These are phyloP conservation scores for Lophotriccus pileatus DNA, from an alignment of 2,797 vertebrate species.

Conservation along the genomic window DNA sequence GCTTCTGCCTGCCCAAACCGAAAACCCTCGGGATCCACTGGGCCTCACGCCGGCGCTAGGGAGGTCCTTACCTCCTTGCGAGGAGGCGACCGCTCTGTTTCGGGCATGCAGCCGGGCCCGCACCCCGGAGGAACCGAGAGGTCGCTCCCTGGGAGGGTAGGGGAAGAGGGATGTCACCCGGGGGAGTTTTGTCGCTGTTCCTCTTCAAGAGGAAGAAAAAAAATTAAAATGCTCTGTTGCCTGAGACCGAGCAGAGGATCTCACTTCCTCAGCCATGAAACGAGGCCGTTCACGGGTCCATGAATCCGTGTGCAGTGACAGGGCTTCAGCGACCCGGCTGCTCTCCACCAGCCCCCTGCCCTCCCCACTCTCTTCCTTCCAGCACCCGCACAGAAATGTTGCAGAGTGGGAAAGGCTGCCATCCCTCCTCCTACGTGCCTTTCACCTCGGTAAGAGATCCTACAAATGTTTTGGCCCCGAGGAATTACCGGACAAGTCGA, in stretches of 20 bases:
- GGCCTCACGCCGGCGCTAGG: background rate
- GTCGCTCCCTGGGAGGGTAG: background rate
- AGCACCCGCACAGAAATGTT: background rate
- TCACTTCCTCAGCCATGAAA: background rate
- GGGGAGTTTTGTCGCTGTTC: background rate
- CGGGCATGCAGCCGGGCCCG: background rate
- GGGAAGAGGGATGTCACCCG: background rate
- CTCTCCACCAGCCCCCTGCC: fast-evolving
- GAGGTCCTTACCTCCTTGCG: background rate
- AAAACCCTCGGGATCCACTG: too few species aligned
- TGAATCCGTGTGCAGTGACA: background rate
- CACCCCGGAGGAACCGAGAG: background rate
- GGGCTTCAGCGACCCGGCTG: background rate
- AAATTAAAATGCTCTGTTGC: background rate
- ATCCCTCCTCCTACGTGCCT: background rate
- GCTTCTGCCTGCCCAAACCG: background rate
- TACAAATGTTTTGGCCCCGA: background rate
- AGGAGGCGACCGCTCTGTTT: fast-evolving
- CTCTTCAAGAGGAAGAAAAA: background rate
- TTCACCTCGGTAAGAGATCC: background rate
- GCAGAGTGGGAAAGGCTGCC: background rate
- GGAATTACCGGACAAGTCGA: background rate
- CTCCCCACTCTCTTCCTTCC: background rate
- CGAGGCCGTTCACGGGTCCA: fast-evolving
- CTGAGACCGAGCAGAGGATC: background rate